A percentile compares a stretch with the other conserved stretches of the same genome.
phyloP scores from a whole-genome alignment of 2,888 invertebrate species.

The Phalera bucephala region DNA sequence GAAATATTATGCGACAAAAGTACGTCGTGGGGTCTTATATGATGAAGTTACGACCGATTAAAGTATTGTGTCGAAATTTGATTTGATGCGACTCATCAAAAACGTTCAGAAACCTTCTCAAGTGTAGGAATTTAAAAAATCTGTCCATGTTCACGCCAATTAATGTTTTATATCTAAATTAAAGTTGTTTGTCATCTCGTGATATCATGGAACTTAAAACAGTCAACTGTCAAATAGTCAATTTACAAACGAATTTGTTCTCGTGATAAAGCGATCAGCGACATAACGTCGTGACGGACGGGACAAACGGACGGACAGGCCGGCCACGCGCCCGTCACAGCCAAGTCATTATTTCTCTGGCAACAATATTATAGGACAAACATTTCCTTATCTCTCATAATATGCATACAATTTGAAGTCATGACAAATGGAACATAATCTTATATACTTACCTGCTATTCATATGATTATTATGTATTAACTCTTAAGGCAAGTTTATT shows the following conservation, averaged over 20 bases:
- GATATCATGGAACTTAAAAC: too few species aligned
- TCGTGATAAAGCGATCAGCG: conserved; percentile 63
- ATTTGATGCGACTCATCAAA: too few species aligned
- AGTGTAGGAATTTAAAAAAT: too few species aligned
- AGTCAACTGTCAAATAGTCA: conserved; percentile 17
- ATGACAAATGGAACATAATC: not conserved
- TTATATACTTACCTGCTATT: too few species aligned
- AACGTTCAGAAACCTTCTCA: too few species aligned
- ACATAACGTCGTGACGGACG: conserved; percentile 39
- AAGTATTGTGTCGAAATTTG: too few species aligned
- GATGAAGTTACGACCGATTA: conserved; percentile 14
- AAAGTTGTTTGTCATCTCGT: too few species aligned
- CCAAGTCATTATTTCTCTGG: conserved; percentile 26
- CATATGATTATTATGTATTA: too few species aligned
- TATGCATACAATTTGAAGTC: not conserved
- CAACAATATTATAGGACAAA: conserved; percentile 15
- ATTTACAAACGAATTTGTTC: conserved; percentile 26
- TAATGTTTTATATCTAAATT: too few species aligned
- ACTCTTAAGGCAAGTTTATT: too few species aligned
- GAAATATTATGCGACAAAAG: conserved; percentile 2
- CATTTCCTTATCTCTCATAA: conserved; percentile 1
- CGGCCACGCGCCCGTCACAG: conserved; percentile 34
- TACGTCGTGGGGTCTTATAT: conserved; percentile 6
- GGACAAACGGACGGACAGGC: conserved; percentile 43
- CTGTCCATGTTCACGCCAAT: too few species aligned